Conservation (phyloP, 1,140 invertebrate species). For the Drosophila equinoxialis region DNA sequence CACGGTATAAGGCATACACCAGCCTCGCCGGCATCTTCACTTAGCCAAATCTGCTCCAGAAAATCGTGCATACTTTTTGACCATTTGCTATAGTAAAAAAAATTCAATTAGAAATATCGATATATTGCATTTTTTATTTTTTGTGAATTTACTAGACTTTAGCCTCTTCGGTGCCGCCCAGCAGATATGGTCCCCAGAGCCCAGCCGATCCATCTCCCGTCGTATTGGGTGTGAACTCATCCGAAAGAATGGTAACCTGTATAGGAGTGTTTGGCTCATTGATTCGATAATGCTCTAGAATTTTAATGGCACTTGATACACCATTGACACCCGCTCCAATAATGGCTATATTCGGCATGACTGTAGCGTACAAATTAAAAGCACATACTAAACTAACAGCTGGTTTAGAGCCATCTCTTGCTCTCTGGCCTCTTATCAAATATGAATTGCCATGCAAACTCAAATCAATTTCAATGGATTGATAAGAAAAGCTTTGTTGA, state of each 20-base stretch:
- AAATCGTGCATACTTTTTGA: slow-evolving; percentile 86
- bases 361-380: slow-evolving; percentile 25
- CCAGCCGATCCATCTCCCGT: slow-evolving; percentile 91
- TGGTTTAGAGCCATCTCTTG: neutral
- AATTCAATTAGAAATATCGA: neutral
- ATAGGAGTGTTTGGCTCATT: slow-evolving; percentile 24
- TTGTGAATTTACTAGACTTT: slow-evolving; percentile 85
- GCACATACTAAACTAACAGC: slow-evolving; percentile 14
- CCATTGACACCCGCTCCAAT: slow-evolving; percentile 82
- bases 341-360: slow-evolving; percentile 68
- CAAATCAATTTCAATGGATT: neutral
- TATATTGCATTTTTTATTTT: no score
- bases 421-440: slow-evolving; percentile 15
- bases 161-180: slow-evolving; percentile 85
- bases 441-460: no score
- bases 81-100: slow-evolving; percentile 84
- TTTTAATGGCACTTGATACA: slow-evolving; percentile 78
- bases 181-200: slow-evolving; percentile 88
- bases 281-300: slow-evolving; percentile 64
- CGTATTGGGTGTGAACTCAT: slow-evolving; percentile 88
- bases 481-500: neutral
- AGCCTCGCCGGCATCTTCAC: slow-evolving; percentile 84
- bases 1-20: slow-evolving; percentile 86
- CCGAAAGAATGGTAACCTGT: slow-evolving; percentile 87
- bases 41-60: slow-evolving; percentile 86